Evolutionary conservation across 2,797 vertebrate genomes (phyloP).

Genomic region (Acridotheres tristis): DNA sequence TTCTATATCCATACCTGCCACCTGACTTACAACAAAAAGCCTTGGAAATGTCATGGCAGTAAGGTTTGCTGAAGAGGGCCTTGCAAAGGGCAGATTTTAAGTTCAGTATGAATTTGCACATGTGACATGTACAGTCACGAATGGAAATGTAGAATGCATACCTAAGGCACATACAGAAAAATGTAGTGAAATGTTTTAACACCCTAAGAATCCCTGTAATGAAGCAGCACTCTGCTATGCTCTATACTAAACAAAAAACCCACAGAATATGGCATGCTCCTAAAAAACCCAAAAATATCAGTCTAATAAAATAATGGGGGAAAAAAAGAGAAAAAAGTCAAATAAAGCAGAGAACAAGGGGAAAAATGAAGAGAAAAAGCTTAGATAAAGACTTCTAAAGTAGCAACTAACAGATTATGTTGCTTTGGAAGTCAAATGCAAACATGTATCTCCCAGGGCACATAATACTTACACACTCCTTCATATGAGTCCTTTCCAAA

Average conservation of each 20-base stretch:
- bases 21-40: background rate
- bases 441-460: background rate
- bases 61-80: background rate
- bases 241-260: background rate
- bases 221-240: background rate
- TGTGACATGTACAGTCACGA: background rate
- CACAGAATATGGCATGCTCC: background rate
- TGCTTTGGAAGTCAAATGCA: background rate
- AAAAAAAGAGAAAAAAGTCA: background rate
- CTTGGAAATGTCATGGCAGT: background rate
- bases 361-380: background rate
- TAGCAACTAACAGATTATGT: background rate
- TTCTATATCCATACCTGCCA: background rate
- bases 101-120: background rate
- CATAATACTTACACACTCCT: slow-evolving; percentile 88
- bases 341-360: background rate
- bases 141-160: background rate
- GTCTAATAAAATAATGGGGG: background rate
- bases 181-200: background rate
- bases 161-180: background rate
- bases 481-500: slow-evolving; percentile 93
- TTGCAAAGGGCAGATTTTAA: background rate
- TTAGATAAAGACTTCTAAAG: background rate
- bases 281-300: background rate
- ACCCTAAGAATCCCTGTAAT: background rate